Evolutionary conservation across 2,888 invertebrate genomes (phyloP).

Genomic region (Pteria penguin): DNA sequence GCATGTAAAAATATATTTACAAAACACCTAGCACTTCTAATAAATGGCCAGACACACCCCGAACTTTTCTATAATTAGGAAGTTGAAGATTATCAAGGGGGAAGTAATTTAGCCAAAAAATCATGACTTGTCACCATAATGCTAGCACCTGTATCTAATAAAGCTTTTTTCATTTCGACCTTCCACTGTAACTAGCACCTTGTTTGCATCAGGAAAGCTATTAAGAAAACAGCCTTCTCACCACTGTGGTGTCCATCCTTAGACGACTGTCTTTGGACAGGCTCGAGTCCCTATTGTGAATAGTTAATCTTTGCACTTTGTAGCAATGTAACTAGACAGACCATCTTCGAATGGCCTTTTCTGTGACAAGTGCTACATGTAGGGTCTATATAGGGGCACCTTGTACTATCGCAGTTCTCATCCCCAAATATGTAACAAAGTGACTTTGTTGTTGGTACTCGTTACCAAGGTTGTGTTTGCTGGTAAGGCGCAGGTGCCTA

Average conservation of each 20-base stretch:
- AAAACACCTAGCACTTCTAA: slow-evolving; percentile 1
- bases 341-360: neutral
- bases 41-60: neutral
- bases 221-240: neutral
- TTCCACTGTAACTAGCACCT: neutral
- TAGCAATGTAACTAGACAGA: neutral
- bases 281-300: slow-evolving; percentile 16
- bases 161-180: neutral
- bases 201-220: neutral
- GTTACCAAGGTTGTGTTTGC: too few relatives aligned
- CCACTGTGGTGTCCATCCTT: slow-evolving; percentile 22
- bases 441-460: too few relatives aligned
- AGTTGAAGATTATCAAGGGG: neutral
- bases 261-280: slow-evolving; percentile 20
- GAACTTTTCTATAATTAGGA: neutral
- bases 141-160: slow-evolving; percentile 19
- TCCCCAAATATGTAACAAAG: neutral
- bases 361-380: neutral
- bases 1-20: neutral
- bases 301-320: neutral
- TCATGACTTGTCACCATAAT: neutral
- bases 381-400: neutral
- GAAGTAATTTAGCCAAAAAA: slow-evolving; percentile 7
- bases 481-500: too few relatives aligned
- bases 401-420: neutral